phyloP scores from a whole-genome alignment of 2,888 invertebrate genomes.

The Apamea anceps region DNA sequence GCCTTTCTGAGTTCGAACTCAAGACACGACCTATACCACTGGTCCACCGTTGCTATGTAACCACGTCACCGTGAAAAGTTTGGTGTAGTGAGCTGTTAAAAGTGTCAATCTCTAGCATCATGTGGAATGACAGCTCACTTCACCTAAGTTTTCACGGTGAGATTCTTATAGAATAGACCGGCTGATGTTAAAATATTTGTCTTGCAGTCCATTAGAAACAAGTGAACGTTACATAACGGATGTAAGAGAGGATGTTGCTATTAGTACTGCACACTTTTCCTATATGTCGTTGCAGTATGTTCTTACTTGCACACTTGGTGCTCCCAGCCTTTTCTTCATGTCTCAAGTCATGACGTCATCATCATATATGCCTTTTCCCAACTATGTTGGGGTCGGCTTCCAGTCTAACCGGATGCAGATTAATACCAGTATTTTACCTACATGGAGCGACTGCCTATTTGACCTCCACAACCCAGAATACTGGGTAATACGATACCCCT shows the following conservation, averaged over 20 bases:
- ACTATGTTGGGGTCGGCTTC: too few species aligned
- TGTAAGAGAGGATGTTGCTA: slow-evolving; percentile 17
- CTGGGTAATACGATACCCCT: too few species aligned
- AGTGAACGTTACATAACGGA: slow-evolving; percentile 11
- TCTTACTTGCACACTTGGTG: not conserved
- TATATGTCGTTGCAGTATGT: not conserved
- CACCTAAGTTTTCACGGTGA: not conserved
- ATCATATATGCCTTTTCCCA: too few species aligned
- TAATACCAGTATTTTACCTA: too few species aligned
- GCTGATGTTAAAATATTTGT: not conserved
- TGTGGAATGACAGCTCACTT: not conserved
- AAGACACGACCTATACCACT: too few species aligned
- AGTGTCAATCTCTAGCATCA: not conserved
- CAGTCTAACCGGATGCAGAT: too few species aligned
- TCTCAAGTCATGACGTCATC: not conserved
- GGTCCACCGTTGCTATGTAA: not conserved
- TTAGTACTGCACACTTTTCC: not conserved
- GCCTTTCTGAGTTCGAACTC: too few species aligned
- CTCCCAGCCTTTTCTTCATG: not conserved
- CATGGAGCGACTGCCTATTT: too few species aligned
- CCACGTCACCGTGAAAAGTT: not conserved
- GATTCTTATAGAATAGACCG: not conserved
- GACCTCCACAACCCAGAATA: too few species aligned
- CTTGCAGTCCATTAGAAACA: not conserved
- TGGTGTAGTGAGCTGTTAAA: not conserved